Percentiles rank a stretch among this genome's conserved stretches.
Conservation (phyloP, 1,140 invertebrate species). For the Drosophila parabipectinata region DNA sequence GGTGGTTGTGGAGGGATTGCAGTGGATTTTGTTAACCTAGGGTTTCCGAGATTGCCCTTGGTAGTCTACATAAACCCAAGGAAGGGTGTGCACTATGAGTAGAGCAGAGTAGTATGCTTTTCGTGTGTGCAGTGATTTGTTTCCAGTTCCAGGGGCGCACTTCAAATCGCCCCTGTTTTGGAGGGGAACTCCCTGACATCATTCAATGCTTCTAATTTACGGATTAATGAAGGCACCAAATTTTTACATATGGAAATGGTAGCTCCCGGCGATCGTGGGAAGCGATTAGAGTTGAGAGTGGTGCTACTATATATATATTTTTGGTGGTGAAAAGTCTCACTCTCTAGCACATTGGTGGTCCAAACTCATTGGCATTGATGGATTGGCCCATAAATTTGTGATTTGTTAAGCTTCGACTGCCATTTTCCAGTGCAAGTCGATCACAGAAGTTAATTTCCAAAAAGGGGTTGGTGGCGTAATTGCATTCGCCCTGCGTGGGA, state of each 20-base stretch:
- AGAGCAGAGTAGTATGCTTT: too few relatives aligned
- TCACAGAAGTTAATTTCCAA: conserved; percentile 53
- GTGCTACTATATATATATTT: background rate
- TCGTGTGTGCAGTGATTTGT: conserved; percentile 63
- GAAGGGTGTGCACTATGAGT: background rate
- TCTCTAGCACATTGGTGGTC: conserved; percentile 4
- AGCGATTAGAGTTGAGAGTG: conserved; percentile 57
- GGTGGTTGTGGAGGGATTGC: conserved; percentile 40
- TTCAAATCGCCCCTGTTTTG: background rate
- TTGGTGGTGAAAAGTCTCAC: conserved; percentile 19
- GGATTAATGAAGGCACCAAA: conserved; percentile 80
- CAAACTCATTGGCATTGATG: conserved; percentile 65
- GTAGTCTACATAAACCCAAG: conserved; percentile 17
- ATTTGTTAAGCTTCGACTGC: conserved; percentile 74
- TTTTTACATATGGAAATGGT: conserved; percentile 77
- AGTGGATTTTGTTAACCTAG: conserved; percentile 37
- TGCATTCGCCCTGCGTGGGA: background rate
- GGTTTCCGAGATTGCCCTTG: conserved; percentile 33
- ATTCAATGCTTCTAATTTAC: conserved; percentile 80
- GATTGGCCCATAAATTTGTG: conserved; percentile 80
- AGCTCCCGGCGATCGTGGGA: conserved; percentile 65
- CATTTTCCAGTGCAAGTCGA: conserved; percentile 42
- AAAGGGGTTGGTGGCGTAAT: background rate
- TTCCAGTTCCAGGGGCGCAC: conserved; percentile 30
- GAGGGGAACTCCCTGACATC: conserved; percentile 51